Percentiles rank a stretch among this genome's conserved stretches.
Conservation (phyloP, 2,888 invertebrate genomes). For the Trilocha varians region DNA sequence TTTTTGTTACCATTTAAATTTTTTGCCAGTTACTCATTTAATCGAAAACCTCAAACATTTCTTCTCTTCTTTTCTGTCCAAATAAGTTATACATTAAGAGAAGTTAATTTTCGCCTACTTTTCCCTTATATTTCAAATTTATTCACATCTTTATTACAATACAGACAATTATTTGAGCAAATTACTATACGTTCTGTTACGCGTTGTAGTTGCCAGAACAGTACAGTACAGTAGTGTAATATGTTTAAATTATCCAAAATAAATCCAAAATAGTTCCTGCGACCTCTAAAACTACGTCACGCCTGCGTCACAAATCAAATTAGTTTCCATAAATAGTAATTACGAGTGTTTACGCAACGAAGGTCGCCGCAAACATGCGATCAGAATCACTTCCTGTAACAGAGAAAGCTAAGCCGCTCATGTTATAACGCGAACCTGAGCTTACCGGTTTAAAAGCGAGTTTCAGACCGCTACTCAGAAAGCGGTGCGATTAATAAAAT, state of each 20-base stretch:
- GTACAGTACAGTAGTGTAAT: not conserved
- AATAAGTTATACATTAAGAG: too few species aligned
- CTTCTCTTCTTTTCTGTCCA: too few species aligned
- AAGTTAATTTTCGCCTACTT: too few species aligned
- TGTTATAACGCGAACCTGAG: conserved; percentile 19
- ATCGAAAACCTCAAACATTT: too few species aligned
- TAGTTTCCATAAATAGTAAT: not conserved
- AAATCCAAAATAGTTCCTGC: not conserved
- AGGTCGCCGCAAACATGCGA: not conserved
- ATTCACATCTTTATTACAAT: not conserved
- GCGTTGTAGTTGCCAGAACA: conserved; percentile 11
- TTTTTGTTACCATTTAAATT: too few species aligned
- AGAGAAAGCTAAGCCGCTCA: conserved; percentile 8
- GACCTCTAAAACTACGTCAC: not conserved
- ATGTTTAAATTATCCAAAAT: not conserved
- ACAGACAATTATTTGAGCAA: not conserved
- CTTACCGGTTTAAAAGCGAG: conserved; percentile 58
- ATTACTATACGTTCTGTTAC: conserved; percentile 13
- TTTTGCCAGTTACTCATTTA: too few species aligned
- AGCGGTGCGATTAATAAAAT: conserved; percentile 37
- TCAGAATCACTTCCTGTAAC: not conserved
- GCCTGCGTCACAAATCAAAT: not conserved
- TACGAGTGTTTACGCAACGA: not conserved
- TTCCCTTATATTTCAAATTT: not conserved
- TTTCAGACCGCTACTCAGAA: conserved; percentile 45